phyloP scores from a whole-genome alignment of 2,797 vertebrate genomes.

The Mormyrops boulengeri region DNA sequence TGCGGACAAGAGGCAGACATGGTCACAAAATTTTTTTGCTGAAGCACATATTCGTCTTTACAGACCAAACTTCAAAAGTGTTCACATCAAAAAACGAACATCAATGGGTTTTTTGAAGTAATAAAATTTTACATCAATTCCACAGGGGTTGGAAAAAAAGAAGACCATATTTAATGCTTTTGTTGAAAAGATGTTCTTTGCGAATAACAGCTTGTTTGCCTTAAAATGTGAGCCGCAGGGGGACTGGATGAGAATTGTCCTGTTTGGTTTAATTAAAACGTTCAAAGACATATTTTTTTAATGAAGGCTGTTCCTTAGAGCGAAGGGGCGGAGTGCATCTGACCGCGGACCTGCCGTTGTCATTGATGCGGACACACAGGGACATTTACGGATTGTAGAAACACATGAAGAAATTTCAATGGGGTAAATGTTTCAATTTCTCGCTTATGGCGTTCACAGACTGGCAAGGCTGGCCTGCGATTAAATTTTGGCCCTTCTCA shows the following conservation, averaged over 20 bases:
- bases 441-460: neutral
- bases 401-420: neutral
- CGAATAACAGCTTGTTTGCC: slow-evolving; percentile 45
- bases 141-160: slow-evolving; percentile 39
- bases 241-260: slow-evolving; percentile 31
- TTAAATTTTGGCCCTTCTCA: neutral
- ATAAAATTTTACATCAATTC: slow-evolving; percentile 61
- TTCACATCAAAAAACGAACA: slow-evolving; percentile 63
- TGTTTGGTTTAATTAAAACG: slow-evolving; percentile 36
- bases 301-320: slow-evolving; percentile 36
- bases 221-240: slow-evolving; percentile 25
- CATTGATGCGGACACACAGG: neutral
- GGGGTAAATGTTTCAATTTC: neutral
- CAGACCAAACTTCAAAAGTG: slow-evolving; percentile 33
- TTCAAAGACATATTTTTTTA: slow-evolving; percentile 45
- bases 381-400: neutral
- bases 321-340: slow-evolving; percentile 42
- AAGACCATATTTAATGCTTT: slow-evolving; percentile 24
- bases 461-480: neutral
- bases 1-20: slow-evolving; percentile 53
- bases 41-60: slow-evolving; percentile 54
- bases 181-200: slow-evolving; percentile 43
- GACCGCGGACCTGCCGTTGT: neutral
- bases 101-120: slow-evolving; percentile 58
- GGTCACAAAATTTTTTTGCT: slow-evolving; percentile 65